Evolutionary conservation across 2,888 invertebrate genomes (phyloP).

Genomic region (Biston stratarius): DNA sequence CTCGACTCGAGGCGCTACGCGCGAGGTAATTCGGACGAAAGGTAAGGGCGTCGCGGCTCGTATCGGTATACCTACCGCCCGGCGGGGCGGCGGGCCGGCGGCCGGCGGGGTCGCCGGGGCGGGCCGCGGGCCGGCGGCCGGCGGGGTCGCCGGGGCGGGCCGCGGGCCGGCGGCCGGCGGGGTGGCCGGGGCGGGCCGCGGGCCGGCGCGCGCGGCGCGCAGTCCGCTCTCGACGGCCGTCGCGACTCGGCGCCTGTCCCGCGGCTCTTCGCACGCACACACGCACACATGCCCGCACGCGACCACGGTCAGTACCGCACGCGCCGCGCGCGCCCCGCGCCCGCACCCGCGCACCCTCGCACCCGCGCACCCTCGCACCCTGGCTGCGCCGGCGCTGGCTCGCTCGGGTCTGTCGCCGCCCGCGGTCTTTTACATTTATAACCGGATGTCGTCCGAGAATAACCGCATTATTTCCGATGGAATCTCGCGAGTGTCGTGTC

Average conservation of each 20-base stretch:
- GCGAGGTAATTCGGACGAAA: too few species aligned
- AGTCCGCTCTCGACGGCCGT: constrained; percentile 22
- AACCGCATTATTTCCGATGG: neutral
- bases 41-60: too few species aligned
- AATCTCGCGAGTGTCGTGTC: neutral
- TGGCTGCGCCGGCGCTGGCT: neutral
- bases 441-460: constrained; percentile 3
- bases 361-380: neutral
- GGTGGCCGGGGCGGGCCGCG: too few species aligned
- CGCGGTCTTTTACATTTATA: neutral
- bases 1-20: too few species aligned
- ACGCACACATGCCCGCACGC: constrained; percentile 23
- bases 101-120: too few species aligned
- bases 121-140: too few species aligned
- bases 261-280: constrained; percentile 19
- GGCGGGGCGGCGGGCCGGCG: too few species aligned
- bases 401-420: neutral
- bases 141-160: too few species aligned
- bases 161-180: too few species aligned
- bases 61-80: too few species aligned
- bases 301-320: constrained; percentile 18
- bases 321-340: constrained; percentile 9
- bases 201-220: constrained; percentile 1
- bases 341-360: neutral
- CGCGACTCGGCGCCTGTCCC: constrained; percentile 17